These are phyloP conservation scores for Aleadryas rufinucha DNA, from an alignment of 2,113 vertebrate species.

Conservation along the genomic window DNA sequence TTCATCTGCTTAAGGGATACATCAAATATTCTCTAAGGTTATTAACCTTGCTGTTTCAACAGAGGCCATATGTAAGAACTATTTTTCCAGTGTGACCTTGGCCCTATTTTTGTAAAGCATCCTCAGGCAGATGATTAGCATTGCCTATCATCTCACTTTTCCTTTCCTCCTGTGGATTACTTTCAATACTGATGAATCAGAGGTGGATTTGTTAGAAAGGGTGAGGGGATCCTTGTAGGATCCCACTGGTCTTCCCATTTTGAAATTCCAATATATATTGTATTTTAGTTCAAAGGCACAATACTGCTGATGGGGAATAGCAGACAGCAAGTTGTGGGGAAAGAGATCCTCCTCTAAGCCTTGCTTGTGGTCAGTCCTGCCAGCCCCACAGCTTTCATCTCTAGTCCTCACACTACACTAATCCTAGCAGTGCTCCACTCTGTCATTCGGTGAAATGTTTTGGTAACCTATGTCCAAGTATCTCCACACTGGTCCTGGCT, in stretches of 20 bases:
- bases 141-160: background rate
- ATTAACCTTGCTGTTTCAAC: background rate
- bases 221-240: background rate
- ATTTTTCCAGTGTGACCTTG: background rate
- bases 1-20: background rate
- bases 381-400: background rate
- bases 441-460: background rate
- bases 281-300: background rate
- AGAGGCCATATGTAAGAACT: background rate
- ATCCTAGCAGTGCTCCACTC: background rate
- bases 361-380: background rate
- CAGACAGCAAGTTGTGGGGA: rapidly evolving
- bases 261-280: background rate
- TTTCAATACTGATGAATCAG: background rate
- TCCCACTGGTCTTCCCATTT: background rate
- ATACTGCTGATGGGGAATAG: background rate
- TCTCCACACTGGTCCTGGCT: background rate
- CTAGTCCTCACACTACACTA: background rate
- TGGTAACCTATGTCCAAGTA: background rate
- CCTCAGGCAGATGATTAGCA: background rate
- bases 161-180: background rate
- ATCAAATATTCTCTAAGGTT: background rate
- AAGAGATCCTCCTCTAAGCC: background rate
- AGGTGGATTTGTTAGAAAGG: background rate
- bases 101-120: background rate